Base-by-base conservation (phyloP, 2,797 vertebrate genomes). In the Acanthiza pusilla region DNA sequence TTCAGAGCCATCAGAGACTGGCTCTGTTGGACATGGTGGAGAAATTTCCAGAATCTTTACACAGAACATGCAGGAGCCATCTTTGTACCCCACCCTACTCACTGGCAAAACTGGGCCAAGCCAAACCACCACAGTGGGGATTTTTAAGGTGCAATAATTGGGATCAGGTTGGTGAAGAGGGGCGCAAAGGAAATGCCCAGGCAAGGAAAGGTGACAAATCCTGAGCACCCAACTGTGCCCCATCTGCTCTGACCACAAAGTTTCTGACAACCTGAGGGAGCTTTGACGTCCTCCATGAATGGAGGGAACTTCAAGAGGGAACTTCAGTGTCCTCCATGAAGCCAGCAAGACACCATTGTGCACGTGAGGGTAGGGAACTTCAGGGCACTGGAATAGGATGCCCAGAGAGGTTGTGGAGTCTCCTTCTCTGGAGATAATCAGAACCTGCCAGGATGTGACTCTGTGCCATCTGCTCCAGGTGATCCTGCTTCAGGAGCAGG, bases 111-210 rank as follows among this genome's bases (percentile, higher is more conserved):
- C 38, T 38, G 38, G 38, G 38, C 38, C 38, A 11, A 38, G 38
- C 38, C 10, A 38, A 38, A 38, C 38, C 38, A 38, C 38, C 38
- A 11, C 38, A 38, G 38, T 38, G n/a, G 1, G 16, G n/a, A 40
- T 23, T 7, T 61, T 8, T 5, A 22, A 2, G 2, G 20, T 20
- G 54, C 16, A n/a, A 13, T 7, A 21, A 30, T 13, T 34, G 1
- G 1, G 30, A 25, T 16, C 3, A 1, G 10, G 12, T 13, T 32
- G 70, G 47, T 76, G 23, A 71, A 51, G 6, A 16, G 0, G 13
- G n/a, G 12, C 48, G 38, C 20, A 18, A 57, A 82, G 22, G 26
- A 70, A 62, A 72, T 8, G 25, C 4, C 29, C 30, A 42, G 11
- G 16, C 12, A 50, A 79, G 45, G 32, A 53, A 32, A 76, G 29